Evolutionary conservation across 2,888 invertebrate species (phyloP).

Genomic region (Cerastis rubricosa): DNA sequence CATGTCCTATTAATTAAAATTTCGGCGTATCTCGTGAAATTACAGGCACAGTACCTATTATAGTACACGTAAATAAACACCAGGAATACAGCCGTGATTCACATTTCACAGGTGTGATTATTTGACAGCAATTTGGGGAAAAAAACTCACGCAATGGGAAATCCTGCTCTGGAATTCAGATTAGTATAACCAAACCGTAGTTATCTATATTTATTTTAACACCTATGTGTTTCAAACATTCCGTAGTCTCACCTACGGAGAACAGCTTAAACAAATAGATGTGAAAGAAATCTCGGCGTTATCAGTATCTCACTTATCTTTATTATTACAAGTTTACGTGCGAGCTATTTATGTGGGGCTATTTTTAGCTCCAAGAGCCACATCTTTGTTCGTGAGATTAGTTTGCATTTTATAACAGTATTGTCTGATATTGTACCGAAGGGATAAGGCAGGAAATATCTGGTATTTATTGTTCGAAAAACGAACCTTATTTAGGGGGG

Average conservation of each 20-base stretch:
- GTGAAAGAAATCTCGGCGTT: conserved; percentile 65
- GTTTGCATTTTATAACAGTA: conserved; percentile 17
- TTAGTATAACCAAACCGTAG: conserved; percentile 17
- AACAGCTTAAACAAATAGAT: conserved; percentile 52
- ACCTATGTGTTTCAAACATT: conserved; percentile 14
- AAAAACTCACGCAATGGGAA: conserved; percentile 34
- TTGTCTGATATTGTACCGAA: conserved; percentile 3
- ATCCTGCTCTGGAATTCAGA: conserved; percentile 20
- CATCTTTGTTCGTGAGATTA: conserved; percentile 41
- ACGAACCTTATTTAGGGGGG: background rate
- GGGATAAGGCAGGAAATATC: background rate
- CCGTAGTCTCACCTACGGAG: conserved; percentile 14
- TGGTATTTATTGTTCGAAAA: background rate
- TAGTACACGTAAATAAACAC: background rate
- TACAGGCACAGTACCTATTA: background rate
- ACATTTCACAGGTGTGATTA: conserved; percentile 31
- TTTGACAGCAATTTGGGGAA: conserved; percentile 2
- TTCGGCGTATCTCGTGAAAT: background rate
- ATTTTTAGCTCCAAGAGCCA: conserved; percentile 60
- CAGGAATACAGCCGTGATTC: background rate
- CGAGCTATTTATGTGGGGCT: conserved; percentile 64
- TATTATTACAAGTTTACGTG: conserved; percentile 45
- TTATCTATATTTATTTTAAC: conserved; percentile 28
- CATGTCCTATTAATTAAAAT: background rate
- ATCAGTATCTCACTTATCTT: conserved; percentile 64